phyloP scores from a whole-genome alignment of 2,797 vertebrate genomes.

The Sebastes cheni region DNA sequence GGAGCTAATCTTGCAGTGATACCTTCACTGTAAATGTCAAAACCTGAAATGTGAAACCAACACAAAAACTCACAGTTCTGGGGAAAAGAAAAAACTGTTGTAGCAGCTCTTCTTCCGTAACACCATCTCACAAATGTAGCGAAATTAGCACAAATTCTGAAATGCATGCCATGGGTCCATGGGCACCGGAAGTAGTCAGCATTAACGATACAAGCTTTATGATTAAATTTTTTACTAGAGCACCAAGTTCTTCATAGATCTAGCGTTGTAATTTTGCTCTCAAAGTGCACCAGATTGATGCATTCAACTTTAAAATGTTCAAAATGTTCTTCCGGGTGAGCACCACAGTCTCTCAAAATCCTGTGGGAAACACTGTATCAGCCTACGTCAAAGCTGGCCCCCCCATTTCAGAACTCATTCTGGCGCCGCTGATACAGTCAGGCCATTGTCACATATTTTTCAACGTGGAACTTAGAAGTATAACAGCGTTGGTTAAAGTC shows the following conservation, averaged over 20 bases:
- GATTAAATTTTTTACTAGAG: too few species aligned
- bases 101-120: background rate
- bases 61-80: background rate
- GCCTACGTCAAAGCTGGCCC: too few species aligned
- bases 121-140: background rate
- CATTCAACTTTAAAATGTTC: too few species aligned
- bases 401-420: too few species aligned
- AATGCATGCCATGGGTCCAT: background rate
- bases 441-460: background rate
- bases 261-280: too few species aligned
- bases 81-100: background rate
- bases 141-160: background rate
- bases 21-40: constrained; percentile 11
- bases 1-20: constrained; percentile 20
- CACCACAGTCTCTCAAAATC: too few species aligned
- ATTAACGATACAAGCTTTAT: too few species aligned
- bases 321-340: too few species aligned
- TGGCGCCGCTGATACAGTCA: background rate
- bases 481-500: background rate
- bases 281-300: too few species aligned
- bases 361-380: too few species aligned
- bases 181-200: too few species aligned
- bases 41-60: constrained; percentile 1
- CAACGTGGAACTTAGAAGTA: background rate
- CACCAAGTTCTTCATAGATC: too few species aligned